phyloP scores from a whole-genome alignment of 2,113 vertebrate species.

The Tachycineta bicolor region DNA sequence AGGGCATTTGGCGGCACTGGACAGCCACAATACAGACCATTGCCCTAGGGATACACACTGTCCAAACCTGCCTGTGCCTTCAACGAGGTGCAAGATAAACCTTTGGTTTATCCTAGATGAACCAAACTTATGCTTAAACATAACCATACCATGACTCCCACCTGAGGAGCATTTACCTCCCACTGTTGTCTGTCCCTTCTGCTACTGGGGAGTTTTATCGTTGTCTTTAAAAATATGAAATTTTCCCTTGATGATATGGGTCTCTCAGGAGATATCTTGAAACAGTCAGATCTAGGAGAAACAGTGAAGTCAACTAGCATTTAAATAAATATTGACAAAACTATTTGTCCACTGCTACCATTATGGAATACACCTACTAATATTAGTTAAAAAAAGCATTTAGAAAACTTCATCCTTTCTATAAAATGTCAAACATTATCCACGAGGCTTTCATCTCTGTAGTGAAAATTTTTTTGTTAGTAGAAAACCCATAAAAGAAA shows the following conservation, averaged over 20 bases:
- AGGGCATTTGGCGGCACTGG: background rate
- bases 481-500: background rate
- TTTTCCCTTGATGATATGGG: background rate
- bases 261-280: background rate
- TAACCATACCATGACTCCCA: background rate
- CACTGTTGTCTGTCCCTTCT: fast-evolving
- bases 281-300: background rate
- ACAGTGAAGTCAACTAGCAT: background rate
- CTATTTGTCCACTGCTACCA: background rate
- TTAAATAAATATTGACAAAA: background rate
- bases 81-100: background rate
- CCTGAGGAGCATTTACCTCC: fast-evolving
- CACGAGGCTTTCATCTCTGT: background rate
- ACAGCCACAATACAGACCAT: background rate
- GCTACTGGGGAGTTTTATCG: background rate
- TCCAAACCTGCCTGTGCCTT: background rate
- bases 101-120: background rate
- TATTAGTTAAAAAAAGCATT: background rate
- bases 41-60: background rate
- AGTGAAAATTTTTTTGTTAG: background rate
- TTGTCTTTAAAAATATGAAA: background rate
- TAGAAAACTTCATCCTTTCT: background rate
- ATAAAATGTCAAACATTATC: background rate
- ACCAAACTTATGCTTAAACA: background rate
- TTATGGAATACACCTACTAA: background rate